These are phyloP conservation scores for Boulengeromyrus knoepffleri DNA, from an alignment of 2,113 vertebrate species.

Conservation along the genomic window DNA sequence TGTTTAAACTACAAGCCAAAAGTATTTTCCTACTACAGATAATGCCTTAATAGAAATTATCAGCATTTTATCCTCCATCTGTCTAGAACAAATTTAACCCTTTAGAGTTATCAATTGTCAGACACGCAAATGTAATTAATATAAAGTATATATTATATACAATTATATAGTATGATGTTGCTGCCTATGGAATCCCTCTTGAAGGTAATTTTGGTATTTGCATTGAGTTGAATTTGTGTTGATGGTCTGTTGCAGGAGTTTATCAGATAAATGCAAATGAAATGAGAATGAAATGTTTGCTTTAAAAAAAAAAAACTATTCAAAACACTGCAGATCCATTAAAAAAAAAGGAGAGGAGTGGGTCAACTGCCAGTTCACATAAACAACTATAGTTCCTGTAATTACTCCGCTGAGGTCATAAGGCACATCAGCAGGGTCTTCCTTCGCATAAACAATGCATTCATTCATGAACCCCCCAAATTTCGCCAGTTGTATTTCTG, in stretches of 20 bases:
- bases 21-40: background rate
- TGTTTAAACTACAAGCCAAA: background rate
- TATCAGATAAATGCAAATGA: background rate
- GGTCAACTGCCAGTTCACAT: background rate
- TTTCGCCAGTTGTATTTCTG: background rate
- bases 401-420: background rate
- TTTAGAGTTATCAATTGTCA: background rate
- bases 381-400: background rate
- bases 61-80: background rate
- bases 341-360: background rate
- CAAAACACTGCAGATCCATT: background rate
- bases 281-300: background rate
- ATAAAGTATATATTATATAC: background rate
- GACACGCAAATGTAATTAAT: background rate
- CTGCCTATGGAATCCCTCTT: background rate
- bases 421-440: background rate
- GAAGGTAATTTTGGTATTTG: background rate
- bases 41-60: background rate
- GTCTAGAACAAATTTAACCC: background rate
- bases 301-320: background rate
- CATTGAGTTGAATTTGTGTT: background rate
- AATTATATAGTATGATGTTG: background rate
- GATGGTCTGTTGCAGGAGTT: background rate
- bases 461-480: slow-evolving; percentile 6
- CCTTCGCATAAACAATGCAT: background rate